Percentiles rank a stretch among this genome's conserved stretches.
Conservation (phyloP, 2,888 invertebrate genomes). For the Lasioglossum zephyrum region DNA sequence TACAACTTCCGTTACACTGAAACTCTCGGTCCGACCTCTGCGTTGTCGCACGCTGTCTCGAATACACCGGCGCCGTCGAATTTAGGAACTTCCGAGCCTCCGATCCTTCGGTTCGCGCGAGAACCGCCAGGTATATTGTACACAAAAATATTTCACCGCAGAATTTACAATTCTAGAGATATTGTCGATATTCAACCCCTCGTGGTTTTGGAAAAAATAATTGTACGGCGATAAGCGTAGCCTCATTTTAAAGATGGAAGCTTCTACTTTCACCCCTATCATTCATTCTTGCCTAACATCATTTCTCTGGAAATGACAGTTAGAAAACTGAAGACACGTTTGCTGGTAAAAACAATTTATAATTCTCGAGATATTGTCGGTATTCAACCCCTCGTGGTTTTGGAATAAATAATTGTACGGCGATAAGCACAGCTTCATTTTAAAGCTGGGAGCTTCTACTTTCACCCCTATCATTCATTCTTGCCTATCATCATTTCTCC, state of each 20-base stretch:
- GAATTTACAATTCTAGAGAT: background rate
- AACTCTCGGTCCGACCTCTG: background rate
- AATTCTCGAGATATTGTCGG: too few relatives aligned
- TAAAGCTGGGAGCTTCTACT: too few relatives aligned
- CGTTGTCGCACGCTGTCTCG: background rate
- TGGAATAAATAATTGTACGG: too few relatives aligned
- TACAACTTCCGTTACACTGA: background rate
- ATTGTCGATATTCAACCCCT: too few relatives aligned
- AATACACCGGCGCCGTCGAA: background rate
- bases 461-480: too few relatives aligned
- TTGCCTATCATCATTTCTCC: too few relatives aligned
- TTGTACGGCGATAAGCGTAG: accelerated
- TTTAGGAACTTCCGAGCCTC: background rate
- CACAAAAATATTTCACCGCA: too few relatives aligned
- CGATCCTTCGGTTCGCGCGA: background rate
- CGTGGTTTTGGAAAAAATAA: background rate
- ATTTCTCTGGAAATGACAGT: too few relatives aligned
- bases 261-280: background rate
- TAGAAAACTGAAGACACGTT: too few relatives aligned
- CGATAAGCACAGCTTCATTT: too few relatives aligned
- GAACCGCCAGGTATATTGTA: background rate
- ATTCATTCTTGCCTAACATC: background rate
- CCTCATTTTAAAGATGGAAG: background rate
- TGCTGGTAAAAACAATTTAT: too few relatives aligned
- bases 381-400: too few relatives aligned